Evolutionary conservation across 2,113 vertebrate genomes (phyloP).

Genomic region (Plectropomus leopardus): DNA sequence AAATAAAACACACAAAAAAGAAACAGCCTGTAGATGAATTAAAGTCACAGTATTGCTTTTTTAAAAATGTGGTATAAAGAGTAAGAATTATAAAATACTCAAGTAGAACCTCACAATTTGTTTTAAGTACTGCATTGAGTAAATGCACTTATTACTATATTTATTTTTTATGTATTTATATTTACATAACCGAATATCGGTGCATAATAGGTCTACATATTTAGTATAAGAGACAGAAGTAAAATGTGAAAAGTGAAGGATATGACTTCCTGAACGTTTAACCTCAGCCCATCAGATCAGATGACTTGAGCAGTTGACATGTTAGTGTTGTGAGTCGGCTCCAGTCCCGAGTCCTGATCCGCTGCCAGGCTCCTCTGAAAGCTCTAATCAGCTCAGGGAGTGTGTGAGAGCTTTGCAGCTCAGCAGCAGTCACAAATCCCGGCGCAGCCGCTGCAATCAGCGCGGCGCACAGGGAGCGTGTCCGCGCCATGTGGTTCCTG

Average conservation of each 20-base stretch:
- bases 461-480: slow-evolving; percentile 20
- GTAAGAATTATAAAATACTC: neutral
- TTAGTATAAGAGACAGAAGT: neutral
- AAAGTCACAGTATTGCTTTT: no score
- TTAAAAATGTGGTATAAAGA: neutral
- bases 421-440: slow-evolving; percentile 2
- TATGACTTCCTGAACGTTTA: neutral
- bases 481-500: slow-evolving; percentile 55
- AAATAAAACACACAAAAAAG: no score
- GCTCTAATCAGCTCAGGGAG: slow-evolving; percentile 29
- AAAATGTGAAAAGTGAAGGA: neutral
- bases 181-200: neutral
- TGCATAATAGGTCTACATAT: neutral
- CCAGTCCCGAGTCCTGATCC: neutral
- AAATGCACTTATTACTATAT: neutral
- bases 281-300: neutral
- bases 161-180: no score
- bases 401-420: neutral
- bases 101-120: neutral
- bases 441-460: slow-evolving; percentile 53
- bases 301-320: neutral
- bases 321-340: neutral
- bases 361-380: neutral
- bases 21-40: no score
- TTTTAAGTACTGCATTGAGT: neutral